Base-by-base conservation (phyloP, 2,113 vertebrate genomes). In the Scartelaos histophorus region DNA sequence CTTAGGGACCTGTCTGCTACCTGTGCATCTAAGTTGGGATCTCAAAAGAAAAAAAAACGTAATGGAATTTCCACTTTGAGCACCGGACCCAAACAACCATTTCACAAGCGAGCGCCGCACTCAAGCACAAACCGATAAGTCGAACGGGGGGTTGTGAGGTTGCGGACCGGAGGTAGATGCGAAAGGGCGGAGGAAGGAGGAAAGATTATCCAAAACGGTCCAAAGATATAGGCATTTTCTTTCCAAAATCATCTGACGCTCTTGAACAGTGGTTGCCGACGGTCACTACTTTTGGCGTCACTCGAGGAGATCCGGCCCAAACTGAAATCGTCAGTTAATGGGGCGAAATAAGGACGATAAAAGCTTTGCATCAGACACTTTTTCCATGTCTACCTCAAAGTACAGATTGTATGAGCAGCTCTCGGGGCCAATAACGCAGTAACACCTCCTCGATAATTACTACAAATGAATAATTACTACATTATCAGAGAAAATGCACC, bases 201-300 rank as follows among this genome's bases (percentile, higher is more conserved):
- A 81, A 85, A 82, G 87, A 90, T 91, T 91, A 85, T 87, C 83
- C 76, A 78, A 89, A 84, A 84, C 84, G 84, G 89, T 82, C 83
- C 79, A 87, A 5, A 83, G 89, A 92, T 89, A 89, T 65, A 67
- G 64, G 87, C 91, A 85, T 91, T 88, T 90, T 79, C 89, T 70
- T 49, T 73, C 80, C 82, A 79, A 87, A 90, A 89, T 92, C 90
- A 89, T 91, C 86, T 85, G 86, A 89, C 85, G 83, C 71, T 84
- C 84, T 89, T 81, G 62, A 83, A 79, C 78, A 51, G 49, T 81
- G 80, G 85, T 86, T 86, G 82, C 73, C 79, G 76, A 90, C 84
- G 88, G 83, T 90, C 87, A 85, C 83, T 86, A 79, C 84, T 82
- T 86, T 80, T 76, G 66, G 84, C 78, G 83, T 90, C 85, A 83